Evolutionary conservation across 2,888 invertebrate species (phyloP).

Genomic region (Pimpla rufipes): DNA sequence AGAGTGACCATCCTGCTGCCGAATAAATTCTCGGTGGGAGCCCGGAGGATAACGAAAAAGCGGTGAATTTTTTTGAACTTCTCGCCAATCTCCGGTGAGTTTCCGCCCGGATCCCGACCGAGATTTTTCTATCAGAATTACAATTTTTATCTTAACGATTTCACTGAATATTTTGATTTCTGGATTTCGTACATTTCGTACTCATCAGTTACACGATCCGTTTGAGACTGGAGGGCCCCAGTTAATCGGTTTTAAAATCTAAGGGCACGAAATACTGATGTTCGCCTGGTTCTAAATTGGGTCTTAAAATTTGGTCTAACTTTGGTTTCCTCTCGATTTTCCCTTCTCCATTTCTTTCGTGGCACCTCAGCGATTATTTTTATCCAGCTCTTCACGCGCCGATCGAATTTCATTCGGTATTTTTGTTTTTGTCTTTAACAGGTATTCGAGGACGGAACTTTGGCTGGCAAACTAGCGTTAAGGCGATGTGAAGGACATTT

Average conservation of each 20-base stretch:
- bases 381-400: neutral
- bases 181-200: neutral
- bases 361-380: neutral
- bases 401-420: neutral
- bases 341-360: neutral
- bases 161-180: constrained; percentile 27
- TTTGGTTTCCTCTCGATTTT: neutral
- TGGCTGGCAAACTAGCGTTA: constrained; percentile 33
- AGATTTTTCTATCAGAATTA: neutral
- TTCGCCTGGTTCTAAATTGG: neutral
- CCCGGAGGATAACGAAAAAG: neutral
- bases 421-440: neutral
- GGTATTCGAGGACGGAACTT: constrained; percentile 30
- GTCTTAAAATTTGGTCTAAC: neutral
- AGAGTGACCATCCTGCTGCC: neutral
- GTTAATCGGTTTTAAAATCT: constrained; percentile 4
- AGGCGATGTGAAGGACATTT: constrained; percentile 16
- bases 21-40: neutral
- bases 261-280: constrained; percentile 6
- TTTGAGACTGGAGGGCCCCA: constrained; percentile 10
- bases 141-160: neutral
- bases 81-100: neutral
- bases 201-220: neutral
- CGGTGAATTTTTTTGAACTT: neutral
- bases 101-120: neutral